These are phyloP conservation scores for Aix galericulata DNA, from an alignment of 2,113 vertebrate genomes.

Conservation along the genomic window DNA sequence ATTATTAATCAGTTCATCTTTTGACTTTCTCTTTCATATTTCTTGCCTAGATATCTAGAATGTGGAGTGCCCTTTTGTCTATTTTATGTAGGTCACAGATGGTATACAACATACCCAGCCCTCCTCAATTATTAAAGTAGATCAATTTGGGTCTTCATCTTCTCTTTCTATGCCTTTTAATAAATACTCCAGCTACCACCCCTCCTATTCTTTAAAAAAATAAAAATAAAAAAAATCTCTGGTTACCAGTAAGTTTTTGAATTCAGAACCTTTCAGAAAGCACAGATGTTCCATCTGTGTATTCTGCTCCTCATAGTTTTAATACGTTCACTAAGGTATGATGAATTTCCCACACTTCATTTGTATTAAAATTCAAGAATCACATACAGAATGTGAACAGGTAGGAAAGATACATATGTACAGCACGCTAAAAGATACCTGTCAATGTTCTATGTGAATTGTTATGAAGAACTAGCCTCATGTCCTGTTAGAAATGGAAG, in stretches of 20 bases:
- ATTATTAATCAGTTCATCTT: not conserved
- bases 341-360: not conserved
- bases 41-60: not conserved
- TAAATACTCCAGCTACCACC: not conserved
- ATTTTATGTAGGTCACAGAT: constrained; percentile 25
- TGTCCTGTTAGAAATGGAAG: not conserved
- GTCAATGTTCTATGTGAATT: not conserved
- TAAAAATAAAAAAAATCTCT: not conserved
- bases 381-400: not conserved
- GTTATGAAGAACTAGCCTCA: not conserved
- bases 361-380: not conserved
- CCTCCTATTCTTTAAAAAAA: not conserved
- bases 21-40: fast-evolving
- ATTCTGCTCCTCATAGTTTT: not conserved
- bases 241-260: not conserved
- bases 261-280: not conserved
- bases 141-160: not conserved
- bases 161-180: not conserved
- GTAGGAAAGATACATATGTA: not conserved
- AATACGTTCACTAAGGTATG: not conserved
- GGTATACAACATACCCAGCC: not conserved
- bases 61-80: not conserved
- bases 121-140: not conserved
- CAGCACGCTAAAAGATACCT: not conserved
- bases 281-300: not conserved